Evolutionary conservation across 2,888 invertebrate genomes (phyloP).

Genomic region (Atethmia centrago): DNA sequence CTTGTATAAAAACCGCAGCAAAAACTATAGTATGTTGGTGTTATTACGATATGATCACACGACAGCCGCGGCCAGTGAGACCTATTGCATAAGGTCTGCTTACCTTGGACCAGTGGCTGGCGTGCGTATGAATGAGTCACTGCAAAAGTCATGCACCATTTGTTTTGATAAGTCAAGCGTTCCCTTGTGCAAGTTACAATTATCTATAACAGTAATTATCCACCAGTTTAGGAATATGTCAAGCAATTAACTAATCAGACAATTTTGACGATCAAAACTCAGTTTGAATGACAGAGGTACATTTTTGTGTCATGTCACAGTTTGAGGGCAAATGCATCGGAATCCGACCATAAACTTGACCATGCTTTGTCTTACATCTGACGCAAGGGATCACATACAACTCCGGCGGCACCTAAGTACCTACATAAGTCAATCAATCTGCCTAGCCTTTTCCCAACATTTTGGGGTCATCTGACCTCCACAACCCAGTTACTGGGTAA

Average conservation of each 20-base stretch:
- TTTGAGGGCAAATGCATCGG: too few relatives aligned
- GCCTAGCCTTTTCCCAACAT: neutral
- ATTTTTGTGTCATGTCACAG: neutral
- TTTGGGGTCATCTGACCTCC: neutral
- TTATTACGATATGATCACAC: conserved; percentile 7
- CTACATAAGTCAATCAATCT: neutral
- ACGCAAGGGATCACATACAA: too few relatives aligned
- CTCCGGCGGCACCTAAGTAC: too few relatives aligned
- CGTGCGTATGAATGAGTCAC: conserved; percentile 36
- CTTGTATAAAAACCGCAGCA: neutral
- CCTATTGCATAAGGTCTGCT: conserved; percentile 40
- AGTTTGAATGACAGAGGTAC: neutral
- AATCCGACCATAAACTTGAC: neutral
- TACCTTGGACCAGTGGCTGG: conserved; percentile 40
- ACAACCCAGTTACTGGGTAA: neutral
- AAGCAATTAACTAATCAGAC: neutral
- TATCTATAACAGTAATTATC: neutral
- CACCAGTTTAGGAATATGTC: neutral
- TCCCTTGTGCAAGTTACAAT: neutral
- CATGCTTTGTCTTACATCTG: neutral
- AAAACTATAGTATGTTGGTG: neutral
- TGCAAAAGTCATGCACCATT: conserved; percentile 45
- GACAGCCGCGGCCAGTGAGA: neutral
- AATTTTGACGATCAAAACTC: too few relatives aligned
- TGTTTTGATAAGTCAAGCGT: conserved; percentile 24